Evolutionary conservation across 92 coral and sea anemone genomes (phyloP).

Genomic region (Porites rus): DNA sequence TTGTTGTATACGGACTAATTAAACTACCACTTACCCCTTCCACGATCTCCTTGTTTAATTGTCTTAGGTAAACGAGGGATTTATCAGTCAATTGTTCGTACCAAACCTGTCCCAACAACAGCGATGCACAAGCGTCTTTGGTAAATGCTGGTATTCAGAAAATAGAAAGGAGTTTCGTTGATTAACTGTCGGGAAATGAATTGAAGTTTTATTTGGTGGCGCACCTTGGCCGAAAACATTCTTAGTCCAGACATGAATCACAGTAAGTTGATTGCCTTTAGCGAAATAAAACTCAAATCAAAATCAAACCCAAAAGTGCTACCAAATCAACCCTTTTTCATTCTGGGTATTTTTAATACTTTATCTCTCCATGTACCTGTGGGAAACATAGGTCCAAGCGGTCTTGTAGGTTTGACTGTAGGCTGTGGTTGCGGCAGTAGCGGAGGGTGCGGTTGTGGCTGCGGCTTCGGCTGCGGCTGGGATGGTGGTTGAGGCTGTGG

Average conservation of each 20-base stretch:
- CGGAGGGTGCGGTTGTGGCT: neutral
- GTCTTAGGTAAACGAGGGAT: slow-evolving; percentile 39
- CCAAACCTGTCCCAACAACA: slow-evolving; percentile 90
- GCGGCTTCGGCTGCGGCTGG: slow-evolving; percentile 4
- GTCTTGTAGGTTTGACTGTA: slow-evolving; percentile 3
- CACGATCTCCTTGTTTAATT: slow-evolving; percentile 56
- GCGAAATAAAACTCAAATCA: too few species aligned
- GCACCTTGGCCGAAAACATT: too few species aligned
- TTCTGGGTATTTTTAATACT: neutral
- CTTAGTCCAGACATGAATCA: too few species aligned
- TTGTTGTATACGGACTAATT: neutral
- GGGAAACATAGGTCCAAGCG: slow-evolving; percentile 38
- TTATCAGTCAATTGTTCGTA: slow-evolving; percentile 67
- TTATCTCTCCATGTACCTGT: neutral
- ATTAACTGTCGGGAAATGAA: neutral
- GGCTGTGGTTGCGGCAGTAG: neutral
- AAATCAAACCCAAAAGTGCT: too few species aligned
- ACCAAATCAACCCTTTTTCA: neutral
- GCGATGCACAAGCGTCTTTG: slow-evolving; percentile 84
- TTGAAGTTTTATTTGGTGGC: too few species aligned
- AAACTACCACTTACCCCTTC: slow-evolving; percentile 61
- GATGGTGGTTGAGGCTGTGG: neutral
- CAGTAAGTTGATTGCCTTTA: too few species aligned
- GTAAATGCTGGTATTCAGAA: slow-evolving; percentile 53
- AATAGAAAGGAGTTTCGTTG: neutral